These are phyloP conservation scores for Ptychodera flava DNA, from an alignment of 35 echinoderm and acorn worm species.

Conservation along the genomic window DNA sequence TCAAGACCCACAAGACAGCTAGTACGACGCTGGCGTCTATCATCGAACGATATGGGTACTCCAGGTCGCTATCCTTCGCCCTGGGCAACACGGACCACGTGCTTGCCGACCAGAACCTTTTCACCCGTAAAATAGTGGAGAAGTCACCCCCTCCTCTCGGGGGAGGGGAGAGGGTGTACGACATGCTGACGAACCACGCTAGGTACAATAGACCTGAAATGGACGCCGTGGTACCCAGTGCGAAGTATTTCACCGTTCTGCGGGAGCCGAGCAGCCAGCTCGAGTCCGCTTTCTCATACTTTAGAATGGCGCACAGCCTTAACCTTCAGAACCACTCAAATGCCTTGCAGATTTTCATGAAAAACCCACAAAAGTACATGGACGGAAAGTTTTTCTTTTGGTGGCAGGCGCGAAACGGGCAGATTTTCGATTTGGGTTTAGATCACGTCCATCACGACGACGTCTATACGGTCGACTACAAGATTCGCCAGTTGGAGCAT, in stretches of 20 bases:
- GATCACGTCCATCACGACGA: constrained; percentile 16
- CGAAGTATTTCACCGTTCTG: constrained; percentile 62
- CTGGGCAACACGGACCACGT: constrained; percentile 35
- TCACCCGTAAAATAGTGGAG: background rate
- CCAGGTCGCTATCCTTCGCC: constrained; percentile 21
- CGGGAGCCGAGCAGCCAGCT: constrained; percentile 50
- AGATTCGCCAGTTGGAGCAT: constrained; percentile 19
- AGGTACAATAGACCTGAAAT: constrained; percentile 58
- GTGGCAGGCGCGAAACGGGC: constrained; percentile 46
- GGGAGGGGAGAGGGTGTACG: background rate
- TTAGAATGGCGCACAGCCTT: constrained; percentile 24
- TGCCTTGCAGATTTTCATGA: constrained; percentile 52
- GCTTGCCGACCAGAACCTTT: background rate
- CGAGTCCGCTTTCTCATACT: constrained; percentile 74
- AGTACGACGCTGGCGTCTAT: constrained; percentile 27
- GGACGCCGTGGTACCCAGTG: constrained; percentile 49
- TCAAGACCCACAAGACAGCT: constrained; percentile 36
- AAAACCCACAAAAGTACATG: constrained; percentile 43
- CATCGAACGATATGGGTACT: constrained; percentile 16
- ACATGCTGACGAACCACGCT: constrained; percentile 68
- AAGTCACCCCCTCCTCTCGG: background rate
- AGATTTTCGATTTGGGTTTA: constrained; percentile 68
- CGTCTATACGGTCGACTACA: background rate
- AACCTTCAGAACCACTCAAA: constrained; percentile 4
- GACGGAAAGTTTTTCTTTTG: constrained; percentile 25